These are phyloP conservation scores for Hetaerina titia DNA, from an alignment of 2,888 invertebrate genomes.

Conservation along the genomic window DNA sequence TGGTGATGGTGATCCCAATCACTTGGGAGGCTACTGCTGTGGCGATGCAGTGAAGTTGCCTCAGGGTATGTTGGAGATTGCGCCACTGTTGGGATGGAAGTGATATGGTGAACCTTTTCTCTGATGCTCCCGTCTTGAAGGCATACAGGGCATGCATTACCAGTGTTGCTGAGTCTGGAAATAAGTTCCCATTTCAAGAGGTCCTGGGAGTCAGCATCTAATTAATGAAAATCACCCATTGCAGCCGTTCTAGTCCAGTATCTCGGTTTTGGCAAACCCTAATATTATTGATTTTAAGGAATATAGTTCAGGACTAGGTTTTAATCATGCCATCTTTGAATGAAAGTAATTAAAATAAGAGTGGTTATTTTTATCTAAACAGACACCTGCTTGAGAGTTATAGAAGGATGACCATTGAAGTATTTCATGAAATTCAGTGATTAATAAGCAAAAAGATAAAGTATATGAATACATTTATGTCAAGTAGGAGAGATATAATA, in stretches of 20 bases:
- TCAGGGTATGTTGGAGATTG: constrained; percentile 63
- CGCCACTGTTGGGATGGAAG: constrained; percentile 60
- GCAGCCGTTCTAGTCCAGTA: constrained; percentile 64
- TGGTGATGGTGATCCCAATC: constrained; percentile 52
- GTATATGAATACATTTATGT: not conserved
- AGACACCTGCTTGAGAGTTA: no score
- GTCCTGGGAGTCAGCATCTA: constrained; percentile 67
- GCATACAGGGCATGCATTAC: constrained; percentile 59
- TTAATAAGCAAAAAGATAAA: not conserved
- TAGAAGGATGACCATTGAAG: no score
- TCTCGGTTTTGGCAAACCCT: constrained; percentile 48
- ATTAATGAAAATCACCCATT: constrained; percentile 67
- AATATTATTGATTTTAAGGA: constrained; percentile 40
- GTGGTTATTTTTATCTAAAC: not conserved
- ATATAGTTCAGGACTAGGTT: not conserved
- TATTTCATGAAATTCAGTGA: no score
- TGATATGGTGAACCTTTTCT: constrained; percentile 64
- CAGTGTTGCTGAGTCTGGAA: constrained; percentile 66
- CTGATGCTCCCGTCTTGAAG: constrained; percentile 53
- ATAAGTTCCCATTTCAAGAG: constrained; percentile 67
- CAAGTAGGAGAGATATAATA: not conserved
- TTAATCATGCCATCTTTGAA: not conserved
- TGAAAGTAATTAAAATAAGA: not conserved
- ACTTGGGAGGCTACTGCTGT: constrained; percentile 66
- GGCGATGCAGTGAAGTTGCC: constrained; percentile 55